Base-by-base conservation (phyloP, 2,888 invertebrate species). In the Stenodera caucasica region DNA sequence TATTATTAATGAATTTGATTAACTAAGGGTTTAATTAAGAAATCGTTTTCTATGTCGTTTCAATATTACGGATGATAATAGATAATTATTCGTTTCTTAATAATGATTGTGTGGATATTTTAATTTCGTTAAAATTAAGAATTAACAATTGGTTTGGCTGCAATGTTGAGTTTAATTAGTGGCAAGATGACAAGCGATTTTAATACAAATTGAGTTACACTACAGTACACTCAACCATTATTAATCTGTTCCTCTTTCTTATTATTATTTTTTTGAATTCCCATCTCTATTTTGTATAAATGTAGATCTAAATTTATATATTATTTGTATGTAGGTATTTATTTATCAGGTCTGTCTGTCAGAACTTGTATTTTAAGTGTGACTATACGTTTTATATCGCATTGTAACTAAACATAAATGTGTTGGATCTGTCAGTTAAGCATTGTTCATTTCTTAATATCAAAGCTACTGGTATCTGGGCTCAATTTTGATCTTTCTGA, bases 111-210 rank as follows among this genome's bases (percentile, higher is more conserved):
- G 50, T 57, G n/a, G 18, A 11, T 15, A 40, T 18, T 53, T 23
- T 23, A 26, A 29, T 55, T 56, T 60, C 29, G 33, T 45, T 29
- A 23, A 9, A 29, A 21, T 35, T 8, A 14, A 57, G 56, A 65
- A 54, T 53, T 23, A 52, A 49, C 30, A 30, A 45, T 54, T 67
- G 69, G 68, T 49, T 57, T n/a, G 57, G 56, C 62, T 68, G 69
- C 45, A 54, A 71, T 73, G 11, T 3, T 7, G 67, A 71, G 72
- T 75, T 75, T 76, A 76, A 76, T 76, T 76, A 76, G 74, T 73
- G 69, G 68, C 70, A 67, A 70, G 72, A 74, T 75, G 75, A 76
- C 76, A 72, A 67, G 74, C 75, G 71, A 67, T 74, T 75, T 75
- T 73, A 71, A 74, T 74, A 72, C 72, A 75, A 72, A 71, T 72